These are phyloP conservation scores for Loxodonta africana DNA, from an alignment of 2,113 vertebrate species.

Conservation along the genomic window DNA sequence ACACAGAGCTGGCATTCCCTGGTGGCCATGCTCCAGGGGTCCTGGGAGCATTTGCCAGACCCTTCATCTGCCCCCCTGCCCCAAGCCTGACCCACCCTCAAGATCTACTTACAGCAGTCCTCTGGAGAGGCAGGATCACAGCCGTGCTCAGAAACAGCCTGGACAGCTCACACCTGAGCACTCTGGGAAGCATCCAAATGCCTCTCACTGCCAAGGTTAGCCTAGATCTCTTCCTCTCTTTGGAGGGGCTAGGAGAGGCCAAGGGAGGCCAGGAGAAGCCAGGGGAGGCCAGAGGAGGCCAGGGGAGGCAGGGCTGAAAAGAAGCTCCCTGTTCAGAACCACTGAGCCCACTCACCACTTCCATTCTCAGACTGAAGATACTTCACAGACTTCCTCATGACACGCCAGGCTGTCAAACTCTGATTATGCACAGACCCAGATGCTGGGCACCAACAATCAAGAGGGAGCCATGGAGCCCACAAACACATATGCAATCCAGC, in stretches of 20 bases:
- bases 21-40: neutral
- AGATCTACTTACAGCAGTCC: neutral
- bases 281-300: neutral
- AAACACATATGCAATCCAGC: neutral
- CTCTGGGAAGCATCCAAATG: neutral
- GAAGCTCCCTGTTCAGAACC: neutral
- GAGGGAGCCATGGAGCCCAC: neutral
- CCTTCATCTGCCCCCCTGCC: neutral
- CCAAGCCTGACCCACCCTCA: neutral
- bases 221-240: neutral
- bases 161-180: neutral
- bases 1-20: constrained; percentile 56
- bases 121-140: neutral
- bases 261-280: neutral
- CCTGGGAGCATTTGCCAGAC: neutral
- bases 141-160: neutral
- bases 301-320: neutral
- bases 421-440: neutral
- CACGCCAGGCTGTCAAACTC: neutral
- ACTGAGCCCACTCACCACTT: neutral
- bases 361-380: neutral
- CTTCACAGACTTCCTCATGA: neutral
- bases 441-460: neutral
- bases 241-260: neutral
- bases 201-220: neutral